Percentiles rank a stretch among this genome's conserved stretches.
Evolutionary conservation across 1,140 invertebrate genomes (phyloP).

Genomic region (Kradibia gibbosae): DNA sequence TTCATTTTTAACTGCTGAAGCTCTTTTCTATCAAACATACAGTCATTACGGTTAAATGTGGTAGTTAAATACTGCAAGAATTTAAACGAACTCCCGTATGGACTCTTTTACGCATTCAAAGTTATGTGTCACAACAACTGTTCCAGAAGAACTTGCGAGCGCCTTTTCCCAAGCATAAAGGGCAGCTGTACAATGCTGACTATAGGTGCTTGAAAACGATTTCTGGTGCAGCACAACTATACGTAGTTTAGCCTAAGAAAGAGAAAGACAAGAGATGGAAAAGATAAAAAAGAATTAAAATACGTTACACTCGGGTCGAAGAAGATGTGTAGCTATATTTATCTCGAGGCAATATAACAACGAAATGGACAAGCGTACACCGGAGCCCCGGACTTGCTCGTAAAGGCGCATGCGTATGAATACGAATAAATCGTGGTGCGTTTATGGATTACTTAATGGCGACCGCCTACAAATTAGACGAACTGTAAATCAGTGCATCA

Average conservation of each 20-base stretch:
- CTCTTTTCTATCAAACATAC: slow-evolving; percentile 45
- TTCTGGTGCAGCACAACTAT: slow-evolving; percentile 35
- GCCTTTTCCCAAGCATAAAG: slow-evolving; percentile 45
- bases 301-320: slow-evolving; percentile 38
- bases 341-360: slow-evolving; percentile 55
- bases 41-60: slow-evolving; percentile 43
- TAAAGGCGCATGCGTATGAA: slow-evolving; percentile 70
- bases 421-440: slow-evolving; percentile 70
- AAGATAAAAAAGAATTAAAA: slow-evolving; percentile 34
- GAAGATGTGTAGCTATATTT: slow-evolving; percentile 58
- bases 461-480: slow-evolving; percentile 73
- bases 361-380: slow-evolving; percentile 57
- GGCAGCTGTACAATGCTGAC: slow-evolving; percentile 28
- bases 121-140: slow-evolving; percentile 47
- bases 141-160: neutral
- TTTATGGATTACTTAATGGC: slow-evolving; percentile 74
- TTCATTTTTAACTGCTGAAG: slow-evolving; percentile 14
- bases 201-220: slow-evolving; percentile 15
- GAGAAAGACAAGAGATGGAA: slow-evolving; percentile 15
- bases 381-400: slow-evolving; percentile 57
- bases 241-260: slow-evolving; percentile 16
- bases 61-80: slow-evolving; percentile 45
- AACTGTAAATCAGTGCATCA: slow-evolving; percentile 72
- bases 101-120: slow-evolving; percentile 43
- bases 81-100: slow-evolving; percentile 47